A percentile compares a stretch with the other conserved stretches of the same genome.
These are phyloP conservation scores for Eulemur albifrons DNA, from an alignment of 2,797 vertebrate genomes.

Conservation along the genomic window DNA sequence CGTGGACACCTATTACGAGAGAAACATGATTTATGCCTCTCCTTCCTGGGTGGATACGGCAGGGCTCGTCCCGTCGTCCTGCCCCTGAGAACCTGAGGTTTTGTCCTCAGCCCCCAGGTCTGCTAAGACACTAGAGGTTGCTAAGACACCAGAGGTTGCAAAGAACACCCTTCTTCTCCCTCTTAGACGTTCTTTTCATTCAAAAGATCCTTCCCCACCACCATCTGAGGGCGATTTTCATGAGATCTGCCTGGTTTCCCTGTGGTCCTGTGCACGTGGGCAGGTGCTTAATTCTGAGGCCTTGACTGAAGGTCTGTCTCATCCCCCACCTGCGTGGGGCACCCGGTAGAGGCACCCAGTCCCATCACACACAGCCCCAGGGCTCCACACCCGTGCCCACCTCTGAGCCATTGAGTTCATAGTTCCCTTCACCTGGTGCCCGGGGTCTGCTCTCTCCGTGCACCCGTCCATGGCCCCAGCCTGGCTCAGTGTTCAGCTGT, in stretches of 20 bases:
- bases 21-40: constrained; percentile 75
- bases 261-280: not conserved
- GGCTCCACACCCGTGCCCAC: rapidly evolving
- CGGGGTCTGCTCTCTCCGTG: not conserved
- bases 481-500: not conserved
- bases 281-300: not conserved
- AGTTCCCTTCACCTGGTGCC: not conserved
- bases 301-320: not conserved
- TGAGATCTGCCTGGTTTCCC: not conserved
- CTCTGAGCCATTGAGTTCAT: not conserved
- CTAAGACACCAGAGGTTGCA: not conserved
- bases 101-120: constrained; percentile 8
- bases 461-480: rapidly evolving
- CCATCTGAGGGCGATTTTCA: not conserved
- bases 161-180: not conserved
- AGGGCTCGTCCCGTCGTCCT: constrained; percentile 42
- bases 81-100: constrained; percentile 34
- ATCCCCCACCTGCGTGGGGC: not conserved
- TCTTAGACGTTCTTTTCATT: not conserved
- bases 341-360: not conserved
- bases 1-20: constrained; percentile 72
- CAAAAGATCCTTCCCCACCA: not conserved
- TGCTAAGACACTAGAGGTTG: not conserved
- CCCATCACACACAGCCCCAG: not conserved
- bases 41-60: constrained; percentile 42